Conservation (phyloP, 2,888 invertebrate species). For the Phoenoteleia sp. region DNA sequence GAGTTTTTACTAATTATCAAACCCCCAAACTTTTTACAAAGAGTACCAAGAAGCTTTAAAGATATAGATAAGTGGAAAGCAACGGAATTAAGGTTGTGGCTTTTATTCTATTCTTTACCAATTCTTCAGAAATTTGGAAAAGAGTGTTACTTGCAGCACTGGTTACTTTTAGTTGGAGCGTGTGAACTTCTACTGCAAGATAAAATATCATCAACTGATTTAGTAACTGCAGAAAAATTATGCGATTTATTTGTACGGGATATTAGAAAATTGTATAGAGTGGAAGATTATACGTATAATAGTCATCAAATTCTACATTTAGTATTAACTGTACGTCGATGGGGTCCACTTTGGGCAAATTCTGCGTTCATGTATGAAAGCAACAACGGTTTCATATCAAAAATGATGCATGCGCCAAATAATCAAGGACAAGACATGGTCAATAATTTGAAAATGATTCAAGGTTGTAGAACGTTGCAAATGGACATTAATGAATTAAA, state of each 20-base stretch:
- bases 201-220: conserved; percentile 11
- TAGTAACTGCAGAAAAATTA: conserved; percentile 10
- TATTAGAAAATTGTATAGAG: conserved; percentile 21
- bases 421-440: conserved; percentile 30
- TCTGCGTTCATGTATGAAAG: conserved; percentile 48
- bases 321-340: conserved; percentile 26
- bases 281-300: conserved; percentile 26
- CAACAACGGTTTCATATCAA: conserved; percentile 36
- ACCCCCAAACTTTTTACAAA: conserved; percentile 13
- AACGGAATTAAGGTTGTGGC: conserved; percentile 5
- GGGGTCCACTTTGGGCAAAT: conserved; percentile 50
- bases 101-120: conserved; percentile 27
- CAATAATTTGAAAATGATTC: conserved; percentile 42
- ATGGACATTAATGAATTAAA: conserved; percentile 13
- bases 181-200: conserved; percentile 31
- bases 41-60: neutral
- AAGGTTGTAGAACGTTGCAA: conserved; percentile 24
- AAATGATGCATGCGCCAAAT: conserved; percentile 22
- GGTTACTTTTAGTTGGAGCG: conserved; percentile 33
- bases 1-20: neutral
- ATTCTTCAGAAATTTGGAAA: conserved; percentile 31
- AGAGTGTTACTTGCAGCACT: conserved; percentile 16
- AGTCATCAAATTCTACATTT: conserved; percentile 32
- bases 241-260: conserved; percentile 10
- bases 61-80: conserved; percentile 14